Evolutionary conservation across 2,888 invertebrate genomes (phyloP).

Genomic region (Athetis lepigone): DNA sequence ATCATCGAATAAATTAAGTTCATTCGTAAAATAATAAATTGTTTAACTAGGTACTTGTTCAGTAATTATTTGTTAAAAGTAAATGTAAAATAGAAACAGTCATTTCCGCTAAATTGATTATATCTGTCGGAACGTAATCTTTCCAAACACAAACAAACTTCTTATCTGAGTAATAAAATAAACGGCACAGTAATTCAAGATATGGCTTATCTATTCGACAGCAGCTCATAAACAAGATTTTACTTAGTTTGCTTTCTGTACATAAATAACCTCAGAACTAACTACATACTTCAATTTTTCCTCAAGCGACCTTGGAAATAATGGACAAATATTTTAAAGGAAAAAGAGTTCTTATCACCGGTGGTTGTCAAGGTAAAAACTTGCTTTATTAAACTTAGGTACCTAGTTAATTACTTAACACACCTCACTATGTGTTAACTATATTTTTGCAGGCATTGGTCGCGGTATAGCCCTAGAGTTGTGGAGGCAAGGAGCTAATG

Average conservation of each 20-base stretch:
- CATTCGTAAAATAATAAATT: no score
- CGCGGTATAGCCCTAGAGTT: constrained; percentile 92
- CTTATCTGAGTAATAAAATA: constrained; percentile 49
- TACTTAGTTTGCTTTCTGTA: constrained; percentile 17
- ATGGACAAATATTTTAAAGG: constrained; percentile 91
- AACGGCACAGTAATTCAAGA: constrained; percentile 32
- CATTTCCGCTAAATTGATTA: constrained; percentile 5
- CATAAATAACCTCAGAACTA: constrained; percentile 26
- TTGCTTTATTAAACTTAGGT: constrained; percentile 1
- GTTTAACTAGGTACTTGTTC: no score
- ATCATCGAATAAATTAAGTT: no score
- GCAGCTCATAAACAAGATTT: constrained; percentile 18
- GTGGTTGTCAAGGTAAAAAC: constrained; percentile 94
- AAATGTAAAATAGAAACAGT: no score
- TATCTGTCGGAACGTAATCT: constrained; percentile 8
- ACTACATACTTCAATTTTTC: neutral
- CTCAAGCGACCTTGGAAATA: constrained; percentile 23
- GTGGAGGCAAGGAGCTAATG: constrained; percentile 92
- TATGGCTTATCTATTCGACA: constrained; percentile 44
- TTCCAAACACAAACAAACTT: constrained; percentile 33
- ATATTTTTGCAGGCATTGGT: constrained; percentile 91
- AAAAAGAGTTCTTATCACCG: constrained; percentile 96
- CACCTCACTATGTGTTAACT: neutral
- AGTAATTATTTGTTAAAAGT: no score
- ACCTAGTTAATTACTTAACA: neutral